A percentile compares a stretch with the other conserved stretches of the same genome.
These are phyloP conservation scores for Alexandromys fortis DNA, from an alignment of 2,113 vertebrate species.

Conservation along the genomic window DNA sequence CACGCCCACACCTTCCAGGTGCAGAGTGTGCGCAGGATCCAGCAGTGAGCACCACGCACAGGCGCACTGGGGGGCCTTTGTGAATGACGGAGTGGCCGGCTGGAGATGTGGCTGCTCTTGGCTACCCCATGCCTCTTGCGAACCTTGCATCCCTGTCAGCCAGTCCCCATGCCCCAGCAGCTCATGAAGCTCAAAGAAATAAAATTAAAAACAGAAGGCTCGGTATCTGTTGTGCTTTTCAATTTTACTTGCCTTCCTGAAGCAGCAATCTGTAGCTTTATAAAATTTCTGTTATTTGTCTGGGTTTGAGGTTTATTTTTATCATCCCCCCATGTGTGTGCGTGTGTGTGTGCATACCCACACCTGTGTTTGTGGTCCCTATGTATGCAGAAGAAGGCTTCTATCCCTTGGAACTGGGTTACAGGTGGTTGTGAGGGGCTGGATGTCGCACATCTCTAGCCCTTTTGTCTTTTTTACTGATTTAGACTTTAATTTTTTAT, in stretches of 20 bases:
- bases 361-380: background rate
- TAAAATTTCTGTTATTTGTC: background rate
- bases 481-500: background rate
- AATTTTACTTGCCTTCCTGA: background rate
- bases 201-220: slow-evolving; percentile 2
- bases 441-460: background rate
- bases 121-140: accelerated
- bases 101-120: background rate
- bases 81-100: accelerated
- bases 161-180: background rate
- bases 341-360: background rate
- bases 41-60: slow-evolving; percentile 87
- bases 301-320: background rate
- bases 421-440: background rate
- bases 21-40: slow-evolving; percentile 95
- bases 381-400: background rate
- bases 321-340: background rate
- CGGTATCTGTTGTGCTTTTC: background rate
- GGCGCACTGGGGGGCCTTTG: accelerated
- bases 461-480: background rate
- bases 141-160: background rate
- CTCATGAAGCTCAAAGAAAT: background rate
- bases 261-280: background rate
- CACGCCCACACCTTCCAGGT: slow-evolving; percentile 95
- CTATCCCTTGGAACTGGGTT: background rate